phyloP scores from a whole-genome alignment of 2,113 vertebrate species.

The Pollachius pollachius region DNA sequence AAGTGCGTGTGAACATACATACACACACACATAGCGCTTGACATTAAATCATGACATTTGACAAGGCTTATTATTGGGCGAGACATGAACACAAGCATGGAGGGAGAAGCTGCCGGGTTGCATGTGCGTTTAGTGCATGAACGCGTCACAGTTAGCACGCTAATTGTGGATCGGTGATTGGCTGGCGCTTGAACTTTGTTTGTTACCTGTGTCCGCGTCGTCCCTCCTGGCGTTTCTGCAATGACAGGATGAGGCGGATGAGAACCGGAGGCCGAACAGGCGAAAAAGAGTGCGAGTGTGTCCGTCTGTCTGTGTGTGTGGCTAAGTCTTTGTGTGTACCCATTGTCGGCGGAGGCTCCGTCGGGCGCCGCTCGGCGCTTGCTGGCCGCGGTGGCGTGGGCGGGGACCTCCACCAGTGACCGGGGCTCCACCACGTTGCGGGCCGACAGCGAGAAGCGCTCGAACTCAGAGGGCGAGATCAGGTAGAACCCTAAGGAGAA shows the following conservation, averaged over 20 bases:
- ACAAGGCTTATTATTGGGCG: constrained; percentile 7
- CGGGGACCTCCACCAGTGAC: constrained; percentile 78
- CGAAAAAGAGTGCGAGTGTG: no score
- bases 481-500: constrained; percentile 87
- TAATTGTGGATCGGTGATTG: no score
- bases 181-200: no score
- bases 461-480: constrained; percentile 95
- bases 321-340: constrained; percentile 60
- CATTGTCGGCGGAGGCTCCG: constrained; percentile 59
- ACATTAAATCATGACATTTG: constrained; percentile 29
- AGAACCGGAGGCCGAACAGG: no score
- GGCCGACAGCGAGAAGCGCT: constrained; percentile 93
- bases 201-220: constrained; percentile 63
- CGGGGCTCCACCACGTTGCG: constrained; percentile 88
- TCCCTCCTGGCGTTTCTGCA: constrained; percentile 49
- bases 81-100: no score
- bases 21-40: constrained; percentile 36
- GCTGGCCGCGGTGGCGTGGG: constrained; percentile 40
- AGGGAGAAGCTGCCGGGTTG: no score
- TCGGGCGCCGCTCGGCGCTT: constrained; percentile 56
- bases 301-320: no score
- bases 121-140: no score
- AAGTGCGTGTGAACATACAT: constrained; percentile 7
- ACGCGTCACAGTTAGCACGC: no score
- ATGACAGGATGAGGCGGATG: constrained; percentile 23